These are phyloP conservation scores for Oreochromis niloticus DNA, from an alignment of 2,113 vertebrate genomes.

Conservation along the genomic window DNA sequence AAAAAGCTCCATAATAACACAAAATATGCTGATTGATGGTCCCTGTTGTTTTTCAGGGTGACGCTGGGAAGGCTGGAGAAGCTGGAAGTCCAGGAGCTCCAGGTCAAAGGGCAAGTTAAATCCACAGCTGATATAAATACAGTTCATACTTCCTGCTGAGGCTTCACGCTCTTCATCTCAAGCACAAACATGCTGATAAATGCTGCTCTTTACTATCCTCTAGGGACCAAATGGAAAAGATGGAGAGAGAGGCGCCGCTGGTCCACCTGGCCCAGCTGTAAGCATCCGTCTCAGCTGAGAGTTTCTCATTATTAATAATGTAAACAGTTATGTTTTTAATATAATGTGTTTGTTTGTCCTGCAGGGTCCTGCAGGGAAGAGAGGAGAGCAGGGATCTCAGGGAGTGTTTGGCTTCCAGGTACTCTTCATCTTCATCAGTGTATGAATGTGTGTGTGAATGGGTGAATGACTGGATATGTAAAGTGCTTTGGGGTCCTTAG, in stretches of 20 bases:
- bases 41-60: slow-evolving; percentile 75
- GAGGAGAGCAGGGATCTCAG: slow-evolving; percentile 94
- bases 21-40: neutral
- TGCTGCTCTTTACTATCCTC: neutral
- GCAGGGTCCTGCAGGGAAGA: slow-evolving; percentile 87
- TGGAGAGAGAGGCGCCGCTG: slow-evolving; percentile 89
- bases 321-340: neutral
- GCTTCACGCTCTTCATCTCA: neutral
- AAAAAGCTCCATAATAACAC: neutral
- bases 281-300: slow-evolving; percentile 32
- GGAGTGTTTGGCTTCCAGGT: slow-evolving; percentile 94
- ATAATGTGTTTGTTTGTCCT: neutral
- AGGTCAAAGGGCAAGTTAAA: slow-evolving; percentile 83
- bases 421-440: neutral
- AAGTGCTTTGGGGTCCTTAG: too few relatives aligned
- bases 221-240: slow-evolving; percentile 97
- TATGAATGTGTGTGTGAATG: too few relatives aligned
- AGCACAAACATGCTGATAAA: neutral
- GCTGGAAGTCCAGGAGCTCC: slow-evolving; percentile 82
- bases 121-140: neutral
- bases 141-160: neutral
- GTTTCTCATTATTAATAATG: neutral
- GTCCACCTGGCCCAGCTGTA: slow-evolving; percentile 87
- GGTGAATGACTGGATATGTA: too few relatives aligned
- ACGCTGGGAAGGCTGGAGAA: slow-evolving; percentile 91